phyloP scores from a whole-genome alignment of 2,113 vertebrate genomes.

The Anas platyrhynchos region DNA sequence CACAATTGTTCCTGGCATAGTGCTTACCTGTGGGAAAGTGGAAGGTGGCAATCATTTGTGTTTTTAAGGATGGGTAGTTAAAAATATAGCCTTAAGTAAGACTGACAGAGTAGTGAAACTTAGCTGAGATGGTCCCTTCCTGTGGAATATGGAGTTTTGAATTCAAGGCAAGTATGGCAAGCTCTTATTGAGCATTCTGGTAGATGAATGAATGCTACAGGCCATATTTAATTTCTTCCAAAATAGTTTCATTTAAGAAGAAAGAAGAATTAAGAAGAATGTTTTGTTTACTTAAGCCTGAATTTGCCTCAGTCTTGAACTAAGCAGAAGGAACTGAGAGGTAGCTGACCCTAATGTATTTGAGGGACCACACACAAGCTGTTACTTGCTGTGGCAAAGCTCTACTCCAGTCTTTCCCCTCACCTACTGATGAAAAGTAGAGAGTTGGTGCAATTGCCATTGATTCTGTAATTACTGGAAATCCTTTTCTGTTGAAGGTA shows the following conservation, averaged over 20 bases:
- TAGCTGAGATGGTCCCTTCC: not conserved
- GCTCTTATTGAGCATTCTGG: not conserved
- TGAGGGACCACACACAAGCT: not conserved
- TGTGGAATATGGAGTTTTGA: not conserved
- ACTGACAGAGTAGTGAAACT: not conserved
- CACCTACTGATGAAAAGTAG: not conserved
- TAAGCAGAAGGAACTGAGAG: not conserved
- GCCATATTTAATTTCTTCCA: not conserved
- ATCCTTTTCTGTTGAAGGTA: not conserved
- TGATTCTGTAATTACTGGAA: not conserved
- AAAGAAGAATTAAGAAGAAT: not conserved
- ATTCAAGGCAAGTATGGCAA: not conserved
- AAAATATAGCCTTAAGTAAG: not conserved
- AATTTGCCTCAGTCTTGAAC: not conserved
- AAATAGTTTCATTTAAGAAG: not conserved
- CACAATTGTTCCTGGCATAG: accelerated
- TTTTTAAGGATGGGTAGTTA: not conserved
- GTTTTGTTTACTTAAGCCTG: not conserved
- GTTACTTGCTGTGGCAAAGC: not conserved
- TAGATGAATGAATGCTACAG: not conserved
- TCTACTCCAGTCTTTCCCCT: not conserved
- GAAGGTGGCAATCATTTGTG: not conserved
- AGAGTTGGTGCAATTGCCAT: not conserved
- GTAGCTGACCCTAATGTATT: not conserved
- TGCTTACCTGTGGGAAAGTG: not conserved